Conservation (phyloP, 2,113 vertebrate genomes). For the Passer domesticus region DNA sequence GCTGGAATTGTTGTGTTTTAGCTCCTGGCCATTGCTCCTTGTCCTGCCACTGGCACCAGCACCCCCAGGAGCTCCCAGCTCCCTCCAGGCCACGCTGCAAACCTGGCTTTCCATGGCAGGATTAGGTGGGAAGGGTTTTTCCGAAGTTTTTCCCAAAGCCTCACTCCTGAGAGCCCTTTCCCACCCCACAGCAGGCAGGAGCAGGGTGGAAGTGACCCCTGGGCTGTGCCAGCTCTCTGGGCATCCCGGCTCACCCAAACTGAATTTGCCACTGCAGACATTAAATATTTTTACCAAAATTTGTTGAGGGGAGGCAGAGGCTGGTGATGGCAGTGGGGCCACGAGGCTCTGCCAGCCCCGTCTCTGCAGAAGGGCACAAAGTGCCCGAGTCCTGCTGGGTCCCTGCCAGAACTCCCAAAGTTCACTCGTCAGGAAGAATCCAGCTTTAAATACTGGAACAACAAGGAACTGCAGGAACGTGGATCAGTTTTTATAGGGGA, state of each 20-base stretch:
- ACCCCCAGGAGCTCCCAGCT: background rate
- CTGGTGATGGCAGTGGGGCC: rapidly evolving
- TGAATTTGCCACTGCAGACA: background rate
- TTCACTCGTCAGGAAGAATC: constrained; percentile 7
- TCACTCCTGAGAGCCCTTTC: background rate
- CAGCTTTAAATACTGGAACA: background rate
- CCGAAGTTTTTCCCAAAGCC: background rate
- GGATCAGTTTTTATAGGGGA: background rate
- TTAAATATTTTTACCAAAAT: background rate
- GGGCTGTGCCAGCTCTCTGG: background rate
- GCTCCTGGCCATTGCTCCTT: background rate
- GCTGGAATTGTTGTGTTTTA: background rate
- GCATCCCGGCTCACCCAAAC: background rate
- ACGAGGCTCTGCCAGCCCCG: background rate
- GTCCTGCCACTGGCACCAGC: background rate
- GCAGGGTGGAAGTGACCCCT: background rate
- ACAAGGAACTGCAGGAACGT: background rate
- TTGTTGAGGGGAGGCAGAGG: background rate
- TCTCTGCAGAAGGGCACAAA: background rate
- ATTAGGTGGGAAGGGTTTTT: background rate
- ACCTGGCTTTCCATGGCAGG: rapidly evolving
- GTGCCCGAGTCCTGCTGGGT: background rate
- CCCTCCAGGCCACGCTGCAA: background rate
- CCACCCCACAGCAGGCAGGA: background rate
- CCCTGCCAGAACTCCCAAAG: background rate